Evolutionary conservation across 1,140 invertebrate genomes (phyloP).

Genomic region (Drosophila baimaii): DNA sequence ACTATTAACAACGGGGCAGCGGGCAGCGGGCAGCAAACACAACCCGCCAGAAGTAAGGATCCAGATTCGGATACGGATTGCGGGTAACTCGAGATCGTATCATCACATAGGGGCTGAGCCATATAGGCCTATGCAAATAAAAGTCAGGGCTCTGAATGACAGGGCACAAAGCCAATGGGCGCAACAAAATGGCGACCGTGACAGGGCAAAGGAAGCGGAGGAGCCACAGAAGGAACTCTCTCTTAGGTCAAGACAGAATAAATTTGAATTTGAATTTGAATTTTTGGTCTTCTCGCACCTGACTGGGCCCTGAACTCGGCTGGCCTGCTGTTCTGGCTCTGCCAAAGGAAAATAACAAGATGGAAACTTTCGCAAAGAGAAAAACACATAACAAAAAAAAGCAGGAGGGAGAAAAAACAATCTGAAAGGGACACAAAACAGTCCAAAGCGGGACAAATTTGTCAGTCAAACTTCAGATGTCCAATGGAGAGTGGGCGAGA

Average conservation of each 20-base stretch:
- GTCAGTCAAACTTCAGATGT: slow-evolving; percentile 17
- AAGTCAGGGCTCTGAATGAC: slow-evolving; percentile 34
- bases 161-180: slow-evolving; percentile 35
- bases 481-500: neutral
- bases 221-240: slow-evolving; percentile 7
- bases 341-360: slow-evolving; percentile 77
- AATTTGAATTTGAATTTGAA: slow-evolving; percentile 80
- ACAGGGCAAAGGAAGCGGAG: neutral
- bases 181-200: slow-evolving; percentile 8
- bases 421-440: slow-evolving; percentile 21
- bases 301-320: slow-evolving; percentile 23
- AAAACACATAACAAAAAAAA: slow-evolving; percentile 45
- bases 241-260: slow-evolving; percentile 49
- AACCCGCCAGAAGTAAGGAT: slow-evolving; percentile 32
- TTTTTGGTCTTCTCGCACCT: slow-evolving; percentile 60
- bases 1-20: slow-evolving; percentile 70
- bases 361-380: slow-evolving; percentile 55
- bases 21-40: slow-evolving; percentile 53
- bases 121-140: slow-evolving; percentile 64
- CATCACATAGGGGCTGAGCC: neutral
- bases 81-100: slow-evolving; percentile 65
- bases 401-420: slow-evolving; percentile 23
- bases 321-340: slow-evolving; percentile 3
- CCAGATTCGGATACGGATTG: slow-evolving; percentile 33
- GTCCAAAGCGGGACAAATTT: slow-evolving; percentile 25